Evolutionary conservation across 2,113 vertebrate species (phyloP).

Genomic region (Megalops atlanticus): DNA sequence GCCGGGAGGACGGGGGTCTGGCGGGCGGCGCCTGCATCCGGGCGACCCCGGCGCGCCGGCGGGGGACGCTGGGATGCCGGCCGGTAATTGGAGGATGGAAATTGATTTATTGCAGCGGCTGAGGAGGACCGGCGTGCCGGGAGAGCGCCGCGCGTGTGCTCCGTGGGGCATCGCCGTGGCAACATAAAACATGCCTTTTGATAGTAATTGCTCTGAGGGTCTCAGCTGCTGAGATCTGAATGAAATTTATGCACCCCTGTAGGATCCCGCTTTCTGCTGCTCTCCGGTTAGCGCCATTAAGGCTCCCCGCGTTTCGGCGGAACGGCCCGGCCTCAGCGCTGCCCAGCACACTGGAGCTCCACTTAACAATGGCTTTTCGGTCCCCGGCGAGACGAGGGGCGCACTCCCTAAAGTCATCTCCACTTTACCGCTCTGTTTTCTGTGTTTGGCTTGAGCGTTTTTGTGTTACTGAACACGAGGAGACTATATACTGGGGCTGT

Average conservation of each 20-base stretch:
- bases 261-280: slow-evolving; percentile 52
- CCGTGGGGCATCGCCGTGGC: slow-evolving; percentile 58
- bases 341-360: neutral
- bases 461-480: neutral
- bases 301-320: neutral
- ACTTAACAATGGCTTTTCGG: neutral
- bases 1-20: neutral
- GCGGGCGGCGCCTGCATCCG: no score
- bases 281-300: slow-evolving; percentile 37
- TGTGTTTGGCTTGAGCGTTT: neutral
- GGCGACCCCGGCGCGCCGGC: neutral
- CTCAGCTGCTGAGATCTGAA: slow-evolving; percentile 55
- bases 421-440: neutral
- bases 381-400: neutral
- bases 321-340: neutral
- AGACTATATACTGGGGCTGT: neutral
- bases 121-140: slow-evolving; percentile 71
- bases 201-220: slow-evolving; percentile 69
- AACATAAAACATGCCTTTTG: slow-evolving; percentile 69
- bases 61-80: slow-evolving; percentile 30
- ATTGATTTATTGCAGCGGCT: slow-evolving; percentile 76
- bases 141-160: slow-evolving; percentile 63
- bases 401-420: neutral
- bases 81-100: slow-evolving; percentile 62
- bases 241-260: slow-evolving; percentile 58